Conservation (phyloP, 1,140 invertebrate species). For the Trissolcus basalis region DNA sequence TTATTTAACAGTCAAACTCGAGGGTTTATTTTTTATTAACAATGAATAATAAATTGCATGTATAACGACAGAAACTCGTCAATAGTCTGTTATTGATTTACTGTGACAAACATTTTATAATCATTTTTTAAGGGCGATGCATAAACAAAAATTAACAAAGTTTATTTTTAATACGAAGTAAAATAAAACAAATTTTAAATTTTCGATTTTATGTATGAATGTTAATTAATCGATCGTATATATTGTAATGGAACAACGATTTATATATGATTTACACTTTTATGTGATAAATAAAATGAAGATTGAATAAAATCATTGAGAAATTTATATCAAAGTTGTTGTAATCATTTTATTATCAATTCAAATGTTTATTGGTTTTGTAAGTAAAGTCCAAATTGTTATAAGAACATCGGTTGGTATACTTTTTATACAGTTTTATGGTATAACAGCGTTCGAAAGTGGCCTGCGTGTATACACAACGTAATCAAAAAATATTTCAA, state of each 20-base stretch:
- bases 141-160: constrained; percentile 17
- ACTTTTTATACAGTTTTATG: constrained; percentile 51
- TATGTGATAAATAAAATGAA: constrained; percentile 47
- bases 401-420: constrained; percentile 48
- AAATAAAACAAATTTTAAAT: constrained; percentile 22
- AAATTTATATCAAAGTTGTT: constrained; percentile 12
- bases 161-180: constrained; percentile 31
- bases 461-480: constrained; percentile 16
- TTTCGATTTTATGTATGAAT: constrained; percentile 47
- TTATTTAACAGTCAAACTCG: no score
- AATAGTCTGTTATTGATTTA: constrained; percentile 26
- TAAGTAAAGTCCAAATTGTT: constrained; percentile 13
- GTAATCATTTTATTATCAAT: no score
- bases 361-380: no score
- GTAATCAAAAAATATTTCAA: constrained; percentile 12
- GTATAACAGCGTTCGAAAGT: constrained; percentile 31
- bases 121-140: constrained; percentile 12
- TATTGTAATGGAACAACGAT: constrained; percentile 51
- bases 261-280: constrained; percentile 49
- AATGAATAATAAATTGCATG: constrained; percentile 24
- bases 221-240: constrained; percentile 44
- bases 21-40: no score
- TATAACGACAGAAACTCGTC: constrained; percentile 13
- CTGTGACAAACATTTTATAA: constrained; percentile 23
- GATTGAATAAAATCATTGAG: constrained; percentile 40